These are phyloP conservation scores for Scylla paramamosain DNA, from an alignment of 1,140 invertebrate genomes.

Conservation along the genomic window DNA sequence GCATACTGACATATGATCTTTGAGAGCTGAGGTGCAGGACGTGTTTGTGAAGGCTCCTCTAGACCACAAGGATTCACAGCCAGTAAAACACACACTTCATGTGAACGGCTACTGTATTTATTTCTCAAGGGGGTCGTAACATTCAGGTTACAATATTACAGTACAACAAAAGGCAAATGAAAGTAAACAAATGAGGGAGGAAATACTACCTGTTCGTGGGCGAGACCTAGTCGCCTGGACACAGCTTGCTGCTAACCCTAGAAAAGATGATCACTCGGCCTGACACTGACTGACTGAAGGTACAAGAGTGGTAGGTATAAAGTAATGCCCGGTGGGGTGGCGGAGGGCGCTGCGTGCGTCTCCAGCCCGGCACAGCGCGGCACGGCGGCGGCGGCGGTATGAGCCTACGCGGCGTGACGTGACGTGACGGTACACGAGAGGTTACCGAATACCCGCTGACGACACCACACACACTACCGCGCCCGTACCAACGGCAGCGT, in stretches of 20 bases:
- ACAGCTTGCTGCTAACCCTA: conserved; percentile 28
- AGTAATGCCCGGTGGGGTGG: conserved; percentile 61
- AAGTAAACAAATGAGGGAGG: not conserved
- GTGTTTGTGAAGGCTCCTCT: not conserved
- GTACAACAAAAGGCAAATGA: not conserved
- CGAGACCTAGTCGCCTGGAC: not conserved
- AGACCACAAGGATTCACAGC: conserved; percentile 1
- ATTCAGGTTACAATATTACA: conserved; percentile 14
- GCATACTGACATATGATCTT: too few species aligned
- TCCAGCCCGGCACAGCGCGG: conserved; percentile 66
- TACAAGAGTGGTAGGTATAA: conserved; percentile 22
- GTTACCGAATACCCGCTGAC: conserved; percentile 68
- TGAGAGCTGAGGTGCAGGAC: not conserved
- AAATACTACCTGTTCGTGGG: not conserved
- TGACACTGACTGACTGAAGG: conserved; percentile 50
- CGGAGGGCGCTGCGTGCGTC: conserved; percentile 49
- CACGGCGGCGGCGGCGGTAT: conserved; percentile 65
- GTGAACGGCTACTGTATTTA: conserved; percentile 2
- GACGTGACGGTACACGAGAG: conserved; percentile 51
- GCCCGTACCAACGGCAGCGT: conserved; percentile 62
- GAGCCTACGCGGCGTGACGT: conserved; percentile 55
- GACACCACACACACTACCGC: conserved; percentile 67
- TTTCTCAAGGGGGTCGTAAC: not conserved
- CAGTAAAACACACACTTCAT: conserved; percentile 22
- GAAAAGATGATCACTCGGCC: conserved; percentile 37